A percentile compares a stretch with the other conserved stretches of the same genome.
phyloP scores from a whole-genome alignment of 2,113 vertebrate species.

The Myodes glareolus region DNA sequence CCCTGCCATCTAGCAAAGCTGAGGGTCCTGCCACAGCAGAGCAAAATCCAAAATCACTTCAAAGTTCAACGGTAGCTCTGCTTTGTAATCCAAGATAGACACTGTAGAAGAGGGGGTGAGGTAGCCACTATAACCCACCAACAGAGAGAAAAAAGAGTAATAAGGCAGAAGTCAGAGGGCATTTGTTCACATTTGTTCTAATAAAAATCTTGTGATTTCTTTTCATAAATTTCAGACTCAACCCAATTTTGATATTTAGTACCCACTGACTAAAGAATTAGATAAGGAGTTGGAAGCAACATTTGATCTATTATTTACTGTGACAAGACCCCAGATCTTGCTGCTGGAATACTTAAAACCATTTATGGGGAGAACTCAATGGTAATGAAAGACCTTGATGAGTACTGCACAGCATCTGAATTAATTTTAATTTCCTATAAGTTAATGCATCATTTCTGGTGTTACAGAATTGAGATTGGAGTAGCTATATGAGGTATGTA shows the following conservation, averaged over 20 bases:
- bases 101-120: neutral
- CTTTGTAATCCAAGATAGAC: accelerated
- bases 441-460: neutral
- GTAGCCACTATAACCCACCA: neutral
- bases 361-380: neutral
- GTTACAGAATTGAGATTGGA: neutral
- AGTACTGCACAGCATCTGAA: neutral
- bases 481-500: neutral
- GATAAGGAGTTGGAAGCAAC: neutral
- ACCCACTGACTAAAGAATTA: neutral
- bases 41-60: neutral
- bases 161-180: neutral
- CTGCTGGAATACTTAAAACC: too few relatives aligned
- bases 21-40: neutral
- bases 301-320: neutral
- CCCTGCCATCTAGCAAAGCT: neutral
- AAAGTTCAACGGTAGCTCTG: neutral
- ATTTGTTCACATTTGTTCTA: too few relatives aligned
- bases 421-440: neutral
- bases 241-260: neutral
- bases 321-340: neutral
- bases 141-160: neutral
- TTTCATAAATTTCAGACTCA: neutral
- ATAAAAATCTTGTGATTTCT: neutral
- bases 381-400: neutral